Evolutionary conservation across 2,113 vertebrate genomes (phyloP).

Genomic region (Falco punctatus): DNA sequence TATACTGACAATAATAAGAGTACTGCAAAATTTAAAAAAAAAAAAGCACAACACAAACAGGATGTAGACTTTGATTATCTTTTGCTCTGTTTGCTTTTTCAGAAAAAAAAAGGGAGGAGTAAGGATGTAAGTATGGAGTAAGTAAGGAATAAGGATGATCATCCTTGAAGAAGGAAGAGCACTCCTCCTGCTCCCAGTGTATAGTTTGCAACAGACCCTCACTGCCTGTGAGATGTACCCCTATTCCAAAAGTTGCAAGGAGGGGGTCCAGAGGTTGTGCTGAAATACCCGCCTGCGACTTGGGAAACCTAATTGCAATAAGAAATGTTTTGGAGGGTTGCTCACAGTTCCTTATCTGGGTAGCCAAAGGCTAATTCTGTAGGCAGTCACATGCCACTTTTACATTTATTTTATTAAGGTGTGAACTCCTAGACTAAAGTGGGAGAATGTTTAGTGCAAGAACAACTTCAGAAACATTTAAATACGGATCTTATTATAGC

Average conservation of each 20-base stretch:
- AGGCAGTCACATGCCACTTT: neutral
- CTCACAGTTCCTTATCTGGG: neutral
- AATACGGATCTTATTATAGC: neutral
- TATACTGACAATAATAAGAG: neutral
- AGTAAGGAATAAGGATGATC: neutral
- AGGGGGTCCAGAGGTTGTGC: neutral
- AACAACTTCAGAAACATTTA: neutral
- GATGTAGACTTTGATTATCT: neutral
- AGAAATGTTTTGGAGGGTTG: neutral
- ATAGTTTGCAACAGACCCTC: neutral
- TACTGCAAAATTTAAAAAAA: neutral
- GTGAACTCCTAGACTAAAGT: neutral
- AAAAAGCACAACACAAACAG: neutral
- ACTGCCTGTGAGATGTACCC: fast-evolving
- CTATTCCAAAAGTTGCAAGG: neutral
- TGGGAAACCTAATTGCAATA: neutral
- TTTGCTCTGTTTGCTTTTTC: neutral
- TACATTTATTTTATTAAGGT: neutral
- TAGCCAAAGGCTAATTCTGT: neutral
- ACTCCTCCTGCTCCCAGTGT: neutral
- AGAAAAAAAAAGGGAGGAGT: neutral
- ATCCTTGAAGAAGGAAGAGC: neutral
- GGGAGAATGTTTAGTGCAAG: neutral
- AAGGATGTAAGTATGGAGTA: too few species aligned
- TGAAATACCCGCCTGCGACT: neutral